A percentile compares a stretch with the other conserved stretches of the same genome.
These are phyloP conservation scores for Lacerta viridis DNA, from an alignment of 2,797 vertebrate species.

Conservation along the genomic window DNA sequence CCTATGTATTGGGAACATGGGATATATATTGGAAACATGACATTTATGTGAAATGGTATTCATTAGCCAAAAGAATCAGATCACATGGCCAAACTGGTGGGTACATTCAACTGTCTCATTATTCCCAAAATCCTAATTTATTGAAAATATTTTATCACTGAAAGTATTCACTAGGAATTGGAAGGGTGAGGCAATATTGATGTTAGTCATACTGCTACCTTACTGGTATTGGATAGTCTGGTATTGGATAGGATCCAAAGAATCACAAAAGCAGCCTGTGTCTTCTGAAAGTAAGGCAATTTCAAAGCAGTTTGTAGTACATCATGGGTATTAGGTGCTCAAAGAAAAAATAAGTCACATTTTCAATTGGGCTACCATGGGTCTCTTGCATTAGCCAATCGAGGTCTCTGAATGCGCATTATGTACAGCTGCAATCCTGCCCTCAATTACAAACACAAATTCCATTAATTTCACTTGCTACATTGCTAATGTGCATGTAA, in stretches of 20 bases:
- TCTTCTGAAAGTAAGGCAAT: background rate
- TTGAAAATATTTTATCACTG: background rate
- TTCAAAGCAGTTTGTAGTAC: slow-evolving; percentile 14
- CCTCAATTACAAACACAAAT: background rate
- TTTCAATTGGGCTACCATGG: background rate
- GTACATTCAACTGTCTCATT: background rate
- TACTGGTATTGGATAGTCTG: background rate
- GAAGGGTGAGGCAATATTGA: background rate
- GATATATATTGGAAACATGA: too few relatives aligned
- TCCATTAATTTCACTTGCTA: background rate
- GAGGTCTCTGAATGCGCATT: background rate
- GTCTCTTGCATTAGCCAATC: background rate
- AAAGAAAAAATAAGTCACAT: background rate
- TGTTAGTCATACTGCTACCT: background rate
- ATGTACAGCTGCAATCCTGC: background rate
- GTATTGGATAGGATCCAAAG: background rate
- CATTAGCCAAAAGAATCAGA: background rate
- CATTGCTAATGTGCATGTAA: background rate
- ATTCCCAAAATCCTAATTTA: background rate
- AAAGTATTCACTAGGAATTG: background rate
- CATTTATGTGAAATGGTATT: background rate
- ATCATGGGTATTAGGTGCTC: background rate
- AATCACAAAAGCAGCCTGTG: background rate
- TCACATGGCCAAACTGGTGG: background rate
- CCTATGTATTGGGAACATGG: slow-evolving; percentile 20